phyloP scores from a whole-genome alignment of 1,140 invertebrate species.

The Lordiphosa mommai region DNA sequence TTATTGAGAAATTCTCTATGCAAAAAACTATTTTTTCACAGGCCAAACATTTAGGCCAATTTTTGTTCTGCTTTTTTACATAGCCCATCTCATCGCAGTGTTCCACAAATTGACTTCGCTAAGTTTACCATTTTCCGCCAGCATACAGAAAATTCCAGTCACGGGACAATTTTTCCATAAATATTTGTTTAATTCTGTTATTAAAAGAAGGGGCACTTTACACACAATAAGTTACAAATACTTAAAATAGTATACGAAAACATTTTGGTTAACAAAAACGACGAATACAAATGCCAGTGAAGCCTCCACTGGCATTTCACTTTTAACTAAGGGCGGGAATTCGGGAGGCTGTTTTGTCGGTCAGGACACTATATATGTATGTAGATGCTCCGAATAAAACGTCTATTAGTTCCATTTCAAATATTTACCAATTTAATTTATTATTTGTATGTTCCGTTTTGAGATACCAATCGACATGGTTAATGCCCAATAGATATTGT shows the following conservation, averaged over 20 bases:
- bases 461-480: constrained; percentile 96
- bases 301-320: background rate
- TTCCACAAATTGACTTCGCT: too few relatives aligned
- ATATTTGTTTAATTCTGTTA: constrained; percentile 55
- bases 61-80: background rate
- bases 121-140: too few relatives aligned
- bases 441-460: constrained; percentile 97
- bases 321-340: constrained; percentile 72
- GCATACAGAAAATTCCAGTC: too few relatives aligned
- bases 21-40: background rate
- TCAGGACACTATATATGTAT: too few relatives aligned
- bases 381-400: constrained; percentile 84
- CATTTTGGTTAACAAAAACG: constrained; percentile 62
- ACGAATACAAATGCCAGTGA: constrained; percentile 24
- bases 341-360: constrained; percentile 90
- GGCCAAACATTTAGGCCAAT: background rate
- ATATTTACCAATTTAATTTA: constrained; percentile 60
- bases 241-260: constrained; percentile 66
- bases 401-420: background rate
- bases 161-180: too few relatives aligned
- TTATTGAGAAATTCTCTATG: too few relatives aligned
- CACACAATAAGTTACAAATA: constrained; percentile 55
- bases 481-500: constrained; percentile 95
- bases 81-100: background rate
- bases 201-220: constrained; percentile 47